phyloP scores from a whole-genome alignment of 1,140 invertebrate genomes.

The Drosophila fuyamai region DNA sequence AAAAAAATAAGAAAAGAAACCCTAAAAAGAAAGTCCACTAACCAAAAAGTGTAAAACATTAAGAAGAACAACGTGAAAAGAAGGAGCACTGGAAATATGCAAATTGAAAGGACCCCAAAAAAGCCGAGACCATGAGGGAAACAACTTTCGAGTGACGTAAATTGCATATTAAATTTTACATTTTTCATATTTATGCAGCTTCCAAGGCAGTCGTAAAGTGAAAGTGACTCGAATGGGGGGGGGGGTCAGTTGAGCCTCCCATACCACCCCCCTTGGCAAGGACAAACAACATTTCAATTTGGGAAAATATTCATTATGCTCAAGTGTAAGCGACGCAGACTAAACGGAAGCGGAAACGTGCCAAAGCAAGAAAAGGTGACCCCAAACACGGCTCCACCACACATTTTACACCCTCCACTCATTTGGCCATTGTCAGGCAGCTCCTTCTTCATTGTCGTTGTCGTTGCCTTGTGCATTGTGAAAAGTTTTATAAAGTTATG shows the following conservation, averaged over 20 bases:
- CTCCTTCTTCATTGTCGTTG: conserved; percentile 58
- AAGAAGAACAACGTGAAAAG: conserved; percentile 26
- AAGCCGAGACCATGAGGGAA: conserved; percentile 6
- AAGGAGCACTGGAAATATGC: conserved; percentile 54
- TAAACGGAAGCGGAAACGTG: conserved; percentile 79
- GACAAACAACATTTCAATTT: conserved; percentile 78
- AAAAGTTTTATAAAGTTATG: conserved; percentile 51
- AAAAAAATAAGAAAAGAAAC: conserved; percentile 14
- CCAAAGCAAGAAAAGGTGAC: conserved; percentile 55
- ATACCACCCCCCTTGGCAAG: background rate
- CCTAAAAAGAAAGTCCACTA: conserved; percentile 22
- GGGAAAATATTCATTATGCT: conserved; percentile 81
- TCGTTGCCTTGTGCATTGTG: conserved; percentile 50
- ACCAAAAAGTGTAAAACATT: conserved; percentile 66
- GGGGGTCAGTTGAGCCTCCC: conserved; percentile 1
- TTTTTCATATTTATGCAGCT: conserved; percentile 81
- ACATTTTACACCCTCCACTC: conserved; percentile 32
- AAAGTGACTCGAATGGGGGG: conserved; percentile 58
- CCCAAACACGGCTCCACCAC: background rate
- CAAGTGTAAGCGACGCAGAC: conserved; percentile 61
- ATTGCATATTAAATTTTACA: conserved; percentile 82
- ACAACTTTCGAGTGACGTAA: conserved; percentile 68
- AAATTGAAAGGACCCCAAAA: conserved; percentile 68
- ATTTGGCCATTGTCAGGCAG: conserved; percentile 71
- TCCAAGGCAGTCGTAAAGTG: conserved; percentile 70